Percentiles rank a stretch among this genome's conserved stretches.
Evolutionary conservation across 2,797 vertebrate genomes (phyloP).

Genomic region (Thaleichthys pacificus): DNA sequence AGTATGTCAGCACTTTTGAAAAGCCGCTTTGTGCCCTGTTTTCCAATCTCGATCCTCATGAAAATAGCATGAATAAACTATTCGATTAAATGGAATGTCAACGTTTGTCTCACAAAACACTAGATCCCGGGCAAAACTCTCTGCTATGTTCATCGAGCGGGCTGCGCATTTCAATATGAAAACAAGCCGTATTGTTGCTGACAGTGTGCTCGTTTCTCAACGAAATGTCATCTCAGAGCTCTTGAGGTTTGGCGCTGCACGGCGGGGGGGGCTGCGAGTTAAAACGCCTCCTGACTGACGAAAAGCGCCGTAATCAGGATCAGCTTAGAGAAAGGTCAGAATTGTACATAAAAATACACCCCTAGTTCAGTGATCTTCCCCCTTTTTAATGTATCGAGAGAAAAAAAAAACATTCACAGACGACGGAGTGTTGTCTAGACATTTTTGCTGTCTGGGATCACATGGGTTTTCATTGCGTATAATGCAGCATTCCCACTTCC

Average conservation of each 20-base stretch:
- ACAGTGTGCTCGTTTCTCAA: slow-evolving; percentile 58
- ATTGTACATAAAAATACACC: slow-evolving; percentile 60
- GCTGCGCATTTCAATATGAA: slow-evolving; percentile 53
- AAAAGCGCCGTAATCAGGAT: slow-evolving; percentile 58
- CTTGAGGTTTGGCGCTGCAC: slow-evolving; percentile 41
- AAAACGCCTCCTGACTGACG: slow-evolving; percentile 55
- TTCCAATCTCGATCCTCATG: slow-evolving; percentile 29
- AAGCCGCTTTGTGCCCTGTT: slow-evolving; percentile 30
- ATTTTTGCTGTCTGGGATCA: background rate
- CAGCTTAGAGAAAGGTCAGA: slow-evolving; percentile 62
- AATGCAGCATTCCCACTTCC: background rate
- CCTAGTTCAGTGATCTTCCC: slow-evolving; percentile 26
- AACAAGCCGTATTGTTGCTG: slow-evolving; percentile 63
- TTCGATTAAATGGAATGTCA: slow-evolving; percentile 61
- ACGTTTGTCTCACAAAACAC: slow-evolving; percentile 46
- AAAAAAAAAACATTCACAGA: background rate
- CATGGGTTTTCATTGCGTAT: background rate
- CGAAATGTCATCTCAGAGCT: slow-evolving; percentile 66
- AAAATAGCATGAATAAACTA: slow-evolving; percentile 46
- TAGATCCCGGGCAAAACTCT: slow-evolving; percentile 25
- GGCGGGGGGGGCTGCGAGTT: slow-evolving; percentile 30
- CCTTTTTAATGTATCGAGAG: slow-evolving; percentile 28
- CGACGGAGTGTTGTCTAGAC: background rate
- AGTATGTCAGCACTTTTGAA: slow-evolving; percentile 51
- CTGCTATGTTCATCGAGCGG: slow-evolving; percentile 37